phyloP scores from a whole-genome alignment of 2,888 invertebrate species.

The Cantharis flavilabris region DNA sequence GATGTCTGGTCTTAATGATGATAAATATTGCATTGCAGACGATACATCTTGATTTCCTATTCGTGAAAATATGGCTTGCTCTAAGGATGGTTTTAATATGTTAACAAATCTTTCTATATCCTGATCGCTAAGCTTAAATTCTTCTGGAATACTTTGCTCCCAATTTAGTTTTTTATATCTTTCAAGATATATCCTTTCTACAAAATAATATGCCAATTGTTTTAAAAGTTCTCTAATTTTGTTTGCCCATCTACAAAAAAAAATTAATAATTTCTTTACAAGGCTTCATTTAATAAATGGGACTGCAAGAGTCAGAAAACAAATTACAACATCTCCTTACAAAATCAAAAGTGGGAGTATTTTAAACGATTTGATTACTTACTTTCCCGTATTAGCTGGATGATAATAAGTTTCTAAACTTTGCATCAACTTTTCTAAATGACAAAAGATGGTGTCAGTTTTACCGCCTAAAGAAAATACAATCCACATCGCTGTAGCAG shows the following conservation, averaged over 20 bases:
- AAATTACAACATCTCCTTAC: background rate
- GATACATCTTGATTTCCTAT: slow-evolving; percentile 65
- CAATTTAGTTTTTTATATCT: slow-evolving; percentile 67
- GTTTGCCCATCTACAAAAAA: slow-evolving; percentile 66
- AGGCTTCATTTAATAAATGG: background rate
- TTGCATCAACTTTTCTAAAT: slow-evolving; percentile 79
- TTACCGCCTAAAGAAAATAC: slow-evolving; percentile 69
- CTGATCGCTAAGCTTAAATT: slow-evolving; percentile 73
- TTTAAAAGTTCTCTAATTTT: slow-evolving; percentile 70
- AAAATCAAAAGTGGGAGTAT: background rate
- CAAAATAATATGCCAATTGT: slow-evolving; percentile 70
- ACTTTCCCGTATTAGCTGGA: slow-evolving; percentile 80
- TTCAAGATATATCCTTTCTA: slow-evolving; percentile 66
- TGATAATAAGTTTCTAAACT: slow-evolving; percentile 87
- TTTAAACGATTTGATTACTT: slow-evolving; percentile 12
- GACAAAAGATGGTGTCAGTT: slow-evolving; percentile 66
- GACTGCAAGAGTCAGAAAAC: background rate
- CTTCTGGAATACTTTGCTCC: slow-evolving; percentile 70
- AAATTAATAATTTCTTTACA: background rate
- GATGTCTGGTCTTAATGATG: slow-evolving; percentile 77
- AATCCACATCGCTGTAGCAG: slow-evolving; percentile 64
- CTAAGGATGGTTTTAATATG: slow-evolving; percentile 72
- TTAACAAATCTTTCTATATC: slow-evolving; percentile 83
- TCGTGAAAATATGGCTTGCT: slow-evolving; percentile 80
- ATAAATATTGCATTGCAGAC: slow-evolving; percentile 73